These are phyloP conservation scores for Poeciliopsis presidionis DNA, from an alignment of 2,797 vertebrate genomes.

Conservation along the genomic window DNA sequence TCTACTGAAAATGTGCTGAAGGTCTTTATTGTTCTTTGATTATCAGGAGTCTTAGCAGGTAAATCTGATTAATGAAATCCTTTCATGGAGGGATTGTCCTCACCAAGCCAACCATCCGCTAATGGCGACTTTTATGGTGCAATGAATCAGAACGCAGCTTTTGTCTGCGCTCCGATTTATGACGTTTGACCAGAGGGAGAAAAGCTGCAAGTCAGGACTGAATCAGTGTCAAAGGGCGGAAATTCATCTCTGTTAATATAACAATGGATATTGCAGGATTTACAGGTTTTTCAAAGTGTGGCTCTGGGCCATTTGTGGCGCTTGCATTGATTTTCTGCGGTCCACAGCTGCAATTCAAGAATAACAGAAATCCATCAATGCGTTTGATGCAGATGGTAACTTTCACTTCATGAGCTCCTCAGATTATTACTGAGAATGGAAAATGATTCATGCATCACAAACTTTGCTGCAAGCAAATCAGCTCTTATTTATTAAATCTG, in stretches of 20 bases:
- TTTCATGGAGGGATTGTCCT: neutral
- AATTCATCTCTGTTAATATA: neutral
- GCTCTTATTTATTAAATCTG: no score
- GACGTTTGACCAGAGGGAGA: neutral
- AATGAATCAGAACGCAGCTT: neutral
- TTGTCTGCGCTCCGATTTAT: neutral
- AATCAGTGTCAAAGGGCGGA: neutral
- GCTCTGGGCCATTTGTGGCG: no score
- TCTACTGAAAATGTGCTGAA: neutral
- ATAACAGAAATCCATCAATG: no score
- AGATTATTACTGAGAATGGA: no score
- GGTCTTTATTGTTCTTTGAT: neutral
- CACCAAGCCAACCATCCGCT: neutral
- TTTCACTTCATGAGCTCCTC: no score
- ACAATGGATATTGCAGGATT: neutral
- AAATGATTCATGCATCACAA: no score
- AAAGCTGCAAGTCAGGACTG: neutral
- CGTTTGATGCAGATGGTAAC: no score
- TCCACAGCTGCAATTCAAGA: no score
- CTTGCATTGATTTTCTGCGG: no score
- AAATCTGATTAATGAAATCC: constrained; percentile 1
- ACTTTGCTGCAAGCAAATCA: no score
- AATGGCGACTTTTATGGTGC: neutral
- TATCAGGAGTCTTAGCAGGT: neutral
- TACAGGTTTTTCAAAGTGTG: neutral